Evolutionary conservation across 2,797 vertebrate genomes (phyloP), one percentile per base, ranked within the genome.

Genomic region (Rachycentron canadum): DNA sequence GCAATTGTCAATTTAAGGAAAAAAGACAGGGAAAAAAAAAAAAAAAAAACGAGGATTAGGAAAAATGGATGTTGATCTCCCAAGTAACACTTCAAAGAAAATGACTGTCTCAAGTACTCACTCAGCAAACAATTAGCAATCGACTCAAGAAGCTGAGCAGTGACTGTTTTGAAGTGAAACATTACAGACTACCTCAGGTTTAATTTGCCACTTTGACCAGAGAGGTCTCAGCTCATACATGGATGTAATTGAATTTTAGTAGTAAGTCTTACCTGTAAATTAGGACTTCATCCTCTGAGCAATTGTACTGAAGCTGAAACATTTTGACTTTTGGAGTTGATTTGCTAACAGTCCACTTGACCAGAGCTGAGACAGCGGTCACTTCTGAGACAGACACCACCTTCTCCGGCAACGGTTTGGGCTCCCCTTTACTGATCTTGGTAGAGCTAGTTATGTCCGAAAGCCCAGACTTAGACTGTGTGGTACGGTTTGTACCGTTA

Each of bases 251-350:
- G 1, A 52, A 25, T 63, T 58, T n/a, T 25, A 71, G 61, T 23
- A 72, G 36, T 69, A 7, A 66, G 73, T 66, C 88, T 96, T 96
- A 99, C 98, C 98, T 98, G 95, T 99, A 99, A 86, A 99, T 98
- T 73, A 99, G 95, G 69, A 99, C 98, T 95, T 99, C 97, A 86
- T 99, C 98, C 32, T 98, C 97, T 0, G 98, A 99, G 89, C 98
- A 99, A 82, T 99, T 99, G 93, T 99, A 99, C 86, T 99, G 98
- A 50, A 99, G 95, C 91, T 99, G 98, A 90, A 97, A 99, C 98
- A 99, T 99, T 95, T 99, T 99, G 82, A 99, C 98, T 73, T 97
- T 96, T 50, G 98, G 97, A 1, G 97, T 96, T 0, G 97, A 96
- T 92, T 97, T 98, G 94, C 95, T 97, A 81, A 98, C 97, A 0